Evolutionary conservation across 2,888 invertebrate species (phyloP), one percentile per base, ranked within the genome.

Genomic region (Spisula solida): DNA sequence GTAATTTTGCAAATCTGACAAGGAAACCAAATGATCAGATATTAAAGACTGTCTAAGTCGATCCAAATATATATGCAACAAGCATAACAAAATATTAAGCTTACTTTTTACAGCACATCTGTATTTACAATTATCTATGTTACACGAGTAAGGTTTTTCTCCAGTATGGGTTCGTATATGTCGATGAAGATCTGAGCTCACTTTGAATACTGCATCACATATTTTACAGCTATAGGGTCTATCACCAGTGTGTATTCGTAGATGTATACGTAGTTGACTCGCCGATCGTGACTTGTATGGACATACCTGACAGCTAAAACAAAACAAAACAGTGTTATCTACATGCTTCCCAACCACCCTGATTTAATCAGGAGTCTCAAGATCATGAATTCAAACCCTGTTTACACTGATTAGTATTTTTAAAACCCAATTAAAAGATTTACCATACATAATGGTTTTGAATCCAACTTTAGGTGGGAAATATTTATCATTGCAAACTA

Each of bases 281-380:
- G 97, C 96, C 88, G 97, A 97, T 66, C 97, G 96, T 79, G 97
- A 96, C 84, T 97, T 96, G 91, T 97, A 97, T 4, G 97, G 95
- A 93, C 97, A 97, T 10, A 97, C 95, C 95, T 97, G 97, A 91
- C 97, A 97, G 91, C 97, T 97, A 94, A 5, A 93, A 88, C 41
- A 80, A 16, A 20, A 75, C 16, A 31, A 25, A 1, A 51, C 51
- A 51, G 12, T 16, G 12, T 16, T 51, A 10, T 47, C 47, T 47
- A 47, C 12, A 47, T 8, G 47, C n/a, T n/a, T n/a, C n/a, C n/a
- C n/a, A n/a, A n/a, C n/a, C n/a, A n/a, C n/a, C n/a, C n/a, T n/a
- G n/a, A n/a, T n/a, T n/a, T n/a, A n/a, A n/a, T n/a, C n/a, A n/a
- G n/a, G n/a, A n/a, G n/a, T n/a, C n/a, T n/a, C n/a, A n/a, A n/a